These are phyloP conservation scores for Discoglossus pictus DNA, from an alignment of 2,797 vertebrate species.

Conservation along the genomic window DNA sequence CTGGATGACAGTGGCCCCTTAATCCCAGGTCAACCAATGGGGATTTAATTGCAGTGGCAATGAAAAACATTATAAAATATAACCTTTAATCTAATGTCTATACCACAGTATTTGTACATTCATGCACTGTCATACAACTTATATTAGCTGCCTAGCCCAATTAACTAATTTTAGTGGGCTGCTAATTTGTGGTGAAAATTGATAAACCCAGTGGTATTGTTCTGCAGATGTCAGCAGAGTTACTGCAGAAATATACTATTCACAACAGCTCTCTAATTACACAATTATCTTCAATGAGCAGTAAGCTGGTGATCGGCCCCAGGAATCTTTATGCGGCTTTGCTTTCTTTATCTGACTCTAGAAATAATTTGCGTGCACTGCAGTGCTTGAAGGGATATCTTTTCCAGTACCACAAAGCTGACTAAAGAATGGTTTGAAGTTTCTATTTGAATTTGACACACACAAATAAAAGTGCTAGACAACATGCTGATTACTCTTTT, in stretches of 20 bases:
- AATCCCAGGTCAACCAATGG: no score
- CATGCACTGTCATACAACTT: conserved; percentile 15
- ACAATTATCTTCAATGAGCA: conserved; percentile 23
- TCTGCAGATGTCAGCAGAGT: conserved; percentile 12
- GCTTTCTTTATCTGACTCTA: conserved; percentile 12
- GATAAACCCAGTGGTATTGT: conserved; percentile 10
- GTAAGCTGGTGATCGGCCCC: conserved; percentile 6
- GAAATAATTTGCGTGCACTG: conserved; percentile 10
- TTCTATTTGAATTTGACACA: conserved; percentile 13
- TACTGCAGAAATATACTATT: conserved; percentile 19
- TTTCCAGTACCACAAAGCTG: not conserved
- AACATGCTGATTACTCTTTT: conserved; percentile 11
- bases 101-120: no score
- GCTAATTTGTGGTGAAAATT: conserved; percentile 24
- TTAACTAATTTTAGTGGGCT: conserved; percentile 6
- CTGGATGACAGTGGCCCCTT: no score
- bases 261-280: conserved; percentile 26
- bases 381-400: not conserved
- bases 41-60: no score
- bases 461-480: conserved; percentile 2
- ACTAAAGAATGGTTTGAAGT: conserved; percentile 13
- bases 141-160: conserved; percentile 24
- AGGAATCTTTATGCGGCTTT: conserved; percentile 8
- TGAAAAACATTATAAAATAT: no score
- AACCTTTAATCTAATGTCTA: no score